phyloP scores from a whole-genome alignment of 2,113 vertebrate genomes.

The Gymnogyps californianus region DNA sequence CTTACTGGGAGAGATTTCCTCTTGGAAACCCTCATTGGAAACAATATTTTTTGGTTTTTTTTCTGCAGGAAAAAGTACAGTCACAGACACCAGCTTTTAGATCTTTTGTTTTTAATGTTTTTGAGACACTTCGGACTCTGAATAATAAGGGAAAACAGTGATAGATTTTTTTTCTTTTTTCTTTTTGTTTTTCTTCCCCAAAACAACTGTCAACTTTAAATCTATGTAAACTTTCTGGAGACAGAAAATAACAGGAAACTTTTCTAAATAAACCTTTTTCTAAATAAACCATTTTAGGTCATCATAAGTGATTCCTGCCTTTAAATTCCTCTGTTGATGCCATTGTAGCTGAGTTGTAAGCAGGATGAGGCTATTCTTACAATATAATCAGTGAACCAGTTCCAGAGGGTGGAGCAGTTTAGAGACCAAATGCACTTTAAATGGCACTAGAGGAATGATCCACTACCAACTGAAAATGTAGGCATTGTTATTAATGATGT shows the following conservation, averaged over 20 bases:
- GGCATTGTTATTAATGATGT: slow-evolving; percentile 66
- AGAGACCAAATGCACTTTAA: slow-evolving; percentile 62
- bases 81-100: neutral
- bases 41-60: neutral
- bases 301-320: neutral
- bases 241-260: neutral
- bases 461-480: slow-evolving; percentile 24
- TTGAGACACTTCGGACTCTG: neutral
- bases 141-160: neutral
- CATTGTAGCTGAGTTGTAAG: neutral
- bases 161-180: neutral
- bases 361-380: slow-evolving; percentile 21
- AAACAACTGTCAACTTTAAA: neutral
- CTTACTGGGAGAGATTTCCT: neutral
- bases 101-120: neutral
- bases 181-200: neutral
- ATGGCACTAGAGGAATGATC: slow-evolving; percentile 47
- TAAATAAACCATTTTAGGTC: neutral
- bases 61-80: no score
- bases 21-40: neutral
- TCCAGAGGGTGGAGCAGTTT: slow-evolving; percentile 62
- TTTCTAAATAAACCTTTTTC: neutral
- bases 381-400: slow-evolving; percentile 27
- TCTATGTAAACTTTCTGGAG: neutral
- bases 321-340: slow-evolving; percentile 10